Evolutionary conservation across 2,113 vertebrate species (phyloP).

Genomic region (Vireo altiloquus): DNA sequence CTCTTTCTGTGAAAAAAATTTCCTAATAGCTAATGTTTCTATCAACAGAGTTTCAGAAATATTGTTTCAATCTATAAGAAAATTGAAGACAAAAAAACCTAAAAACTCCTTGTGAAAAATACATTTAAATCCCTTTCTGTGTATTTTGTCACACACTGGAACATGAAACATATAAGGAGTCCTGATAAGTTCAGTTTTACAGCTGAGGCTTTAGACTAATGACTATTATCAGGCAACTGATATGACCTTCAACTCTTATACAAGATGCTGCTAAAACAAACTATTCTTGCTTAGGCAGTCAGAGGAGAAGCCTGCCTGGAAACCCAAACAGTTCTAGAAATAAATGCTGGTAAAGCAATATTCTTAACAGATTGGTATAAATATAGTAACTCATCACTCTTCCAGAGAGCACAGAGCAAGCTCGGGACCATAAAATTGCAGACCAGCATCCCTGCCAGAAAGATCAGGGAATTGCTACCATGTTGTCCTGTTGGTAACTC

Average conservation of each 20-base stretch:
- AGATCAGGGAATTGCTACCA: not conserved
- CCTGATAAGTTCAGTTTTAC: not conserved
- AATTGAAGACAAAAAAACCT: not conserved
- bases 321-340: slow-evolving; percentile 16
- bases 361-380: not conserved
- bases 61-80: not conserved
- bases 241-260: not conserved
- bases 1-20: not conserved
- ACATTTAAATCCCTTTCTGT: not conserved
- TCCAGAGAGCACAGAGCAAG: not conserved
- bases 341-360: slow-evolving; percentile 12
- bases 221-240: not conserved
- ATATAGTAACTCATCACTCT: not conserved
- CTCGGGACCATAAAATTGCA: not conserved
- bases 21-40: not conserved
- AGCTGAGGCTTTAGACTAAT: not conserved
- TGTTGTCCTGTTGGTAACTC: not conserved
- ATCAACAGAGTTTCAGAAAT: not conserved
- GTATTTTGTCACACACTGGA: not conserved
- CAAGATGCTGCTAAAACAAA: not conserved
- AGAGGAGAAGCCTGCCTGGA: not conserved
- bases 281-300: not conserved
- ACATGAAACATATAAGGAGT: not conserved
- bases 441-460: not conserved
- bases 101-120: not conserved